These are phyloP conservation scores for Globicephala melas DNA, from an alignment of 2,113 vertebrate species.

Conservation along the genomic window DNA sequence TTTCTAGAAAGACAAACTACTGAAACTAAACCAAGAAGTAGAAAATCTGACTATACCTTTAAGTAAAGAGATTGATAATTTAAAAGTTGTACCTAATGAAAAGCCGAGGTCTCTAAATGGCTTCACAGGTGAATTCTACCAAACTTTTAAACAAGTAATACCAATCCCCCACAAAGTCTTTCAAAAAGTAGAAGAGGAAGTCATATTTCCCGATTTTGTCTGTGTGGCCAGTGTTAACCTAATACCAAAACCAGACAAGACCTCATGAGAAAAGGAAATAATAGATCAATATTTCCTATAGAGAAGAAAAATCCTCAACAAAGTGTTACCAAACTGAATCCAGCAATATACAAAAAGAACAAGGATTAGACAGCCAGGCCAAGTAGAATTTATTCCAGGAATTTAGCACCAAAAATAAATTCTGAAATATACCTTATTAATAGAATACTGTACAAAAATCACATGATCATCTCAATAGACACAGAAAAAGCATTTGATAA, in stretches of 20 bases:
- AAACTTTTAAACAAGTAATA: not conserved
- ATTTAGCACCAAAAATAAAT: not conserved
- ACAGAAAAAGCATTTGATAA: not conserved
- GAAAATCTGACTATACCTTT: not conserved
- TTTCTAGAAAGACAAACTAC: not conserved
- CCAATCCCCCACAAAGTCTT: not conserved
- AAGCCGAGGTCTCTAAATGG: not conserved
- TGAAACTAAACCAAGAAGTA: not conserved
- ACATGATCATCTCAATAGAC: not conserved
- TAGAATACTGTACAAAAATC: not conserved
- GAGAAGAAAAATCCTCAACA: not conserved
- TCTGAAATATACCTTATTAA: not conserved
- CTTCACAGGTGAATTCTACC: not conserved
- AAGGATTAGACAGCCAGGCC: not conserved
- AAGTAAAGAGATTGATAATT: not conserved
- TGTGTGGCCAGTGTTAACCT: not conserved
- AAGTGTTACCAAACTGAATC: not conserved
- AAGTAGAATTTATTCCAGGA: not conserved
- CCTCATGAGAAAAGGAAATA: not conserved
- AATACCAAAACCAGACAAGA: not conserved
- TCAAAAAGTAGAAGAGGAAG: not conserved
- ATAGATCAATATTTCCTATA: not conserved
- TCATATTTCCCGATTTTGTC: not conserved
- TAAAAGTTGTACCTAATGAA: not conserved
- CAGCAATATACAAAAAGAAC: not conserved